Percentiles rank a stretch among this genome's conserved stretches.
Evolutionary conservation across 2,113 vertebrate species (phyloP).

Genomic region (Albula glossodonta): DNA sequence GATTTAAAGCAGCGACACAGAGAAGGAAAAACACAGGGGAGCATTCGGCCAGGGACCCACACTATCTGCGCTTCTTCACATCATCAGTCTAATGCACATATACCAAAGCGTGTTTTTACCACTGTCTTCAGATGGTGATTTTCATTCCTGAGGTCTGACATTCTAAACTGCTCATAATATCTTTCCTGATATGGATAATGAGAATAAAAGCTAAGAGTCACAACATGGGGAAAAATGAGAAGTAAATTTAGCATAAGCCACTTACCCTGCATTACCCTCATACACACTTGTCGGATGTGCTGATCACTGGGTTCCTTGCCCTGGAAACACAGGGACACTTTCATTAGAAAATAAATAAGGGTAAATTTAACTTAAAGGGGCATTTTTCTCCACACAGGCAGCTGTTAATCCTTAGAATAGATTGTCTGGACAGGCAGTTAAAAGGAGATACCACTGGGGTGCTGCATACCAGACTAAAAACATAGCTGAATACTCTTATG

Average conservation of each 20-base stretch:
- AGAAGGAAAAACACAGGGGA: conserved; percentile 55
- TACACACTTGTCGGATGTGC: conserved; percentile 95
- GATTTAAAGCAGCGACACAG: conserved; percentile 32
- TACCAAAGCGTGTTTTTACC: conserved; percentile 56
- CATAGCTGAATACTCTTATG: too few relatives aligned
- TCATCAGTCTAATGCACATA: conserved; percentile 66
- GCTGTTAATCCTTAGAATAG: neutral
- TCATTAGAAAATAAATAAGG: neutral
- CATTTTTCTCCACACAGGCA: neutral
- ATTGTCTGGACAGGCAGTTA: neutral
- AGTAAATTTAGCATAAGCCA: neutral
- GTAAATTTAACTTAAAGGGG: neutral
- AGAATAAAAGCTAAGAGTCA: neutral
- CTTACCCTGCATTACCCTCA: conserved; percentile 97
- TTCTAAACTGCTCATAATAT: neutral
- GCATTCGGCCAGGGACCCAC: conserved; percentile 52
- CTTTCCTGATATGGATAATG: neutral
- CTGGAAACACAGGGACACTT: conserved; percentile 61
- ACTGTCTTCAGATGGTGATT: neutral
- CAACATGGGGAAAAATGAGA: neutral
- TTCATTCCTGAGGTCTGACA: neutral
- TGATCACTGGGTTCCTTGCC: conserved; percentile 92
- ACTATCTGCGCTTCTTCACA: conserved; percentile 51
- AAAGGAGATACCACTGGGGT: too few relatives aligned
- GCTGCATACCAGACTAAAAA: too few relatives aligned